Evolutionary conservation across 1,140 invertebrate species (phyloP), one percentile per base, ranked within the genome.

Genomic region (Coelopa frigida): DNA sequence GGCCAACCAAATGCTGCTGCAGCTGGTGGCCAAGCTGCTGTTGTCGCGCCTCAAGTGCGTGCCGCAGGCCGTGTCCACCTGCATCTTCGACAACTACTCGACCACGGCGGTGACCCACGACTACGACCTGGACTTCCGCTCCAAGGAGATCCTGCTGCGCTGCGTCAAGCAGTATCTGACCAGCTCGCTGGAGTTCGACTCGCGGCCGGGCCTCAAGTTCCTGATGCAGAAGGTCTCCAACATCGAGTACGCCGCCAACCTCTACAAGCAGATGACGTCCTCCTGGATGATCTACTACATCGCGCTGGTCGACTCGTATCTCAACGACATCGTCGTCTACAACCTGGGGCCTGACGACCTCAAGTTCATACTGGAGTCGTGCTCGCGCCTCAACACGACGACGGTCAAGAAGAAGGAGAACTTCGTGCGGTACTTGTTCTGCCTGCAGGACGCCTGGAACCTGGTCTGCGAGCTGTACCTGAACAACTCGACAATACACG

Each of bases 181-280:
- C 15, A 76, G 86, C 26, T 84, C 90, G 0, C 75, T 84, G 56
- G 85, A 89, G 55, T 94, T 95, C 68, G 91, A 96, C 65, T 75
- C 78, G 6, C 78, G 91, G 15, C 91, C 92, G 0, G 91, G 91
- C 0, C 70, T 96, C 6, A 95, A 95, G 67, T 94, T 95, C 66
- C 75, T 95, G 5, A 80, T 94, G 35, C 90, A 95, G 70, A 95
- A 94, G 75, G 90, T 95, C 0, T 87, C 85, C 0, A 85, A 87
- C 56, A 77, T 92, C 44, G 84, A 87, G 29, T 80, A 87, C 54
- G 88, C 90, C 10, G 89, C 91, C 1, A 95, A 95, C 73, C 70
- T 94, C 14, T 96, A 94, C 61, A 87, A 87, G 49, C 89, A 93
- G 70, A 87, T 90, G n/a, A 89, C 87, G 21, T 87, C 88, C 3